Evolutionary conservation across 2,113 vertebrate species (phyloP).

Genomic region (Lamprotornis superbus): DNA sequence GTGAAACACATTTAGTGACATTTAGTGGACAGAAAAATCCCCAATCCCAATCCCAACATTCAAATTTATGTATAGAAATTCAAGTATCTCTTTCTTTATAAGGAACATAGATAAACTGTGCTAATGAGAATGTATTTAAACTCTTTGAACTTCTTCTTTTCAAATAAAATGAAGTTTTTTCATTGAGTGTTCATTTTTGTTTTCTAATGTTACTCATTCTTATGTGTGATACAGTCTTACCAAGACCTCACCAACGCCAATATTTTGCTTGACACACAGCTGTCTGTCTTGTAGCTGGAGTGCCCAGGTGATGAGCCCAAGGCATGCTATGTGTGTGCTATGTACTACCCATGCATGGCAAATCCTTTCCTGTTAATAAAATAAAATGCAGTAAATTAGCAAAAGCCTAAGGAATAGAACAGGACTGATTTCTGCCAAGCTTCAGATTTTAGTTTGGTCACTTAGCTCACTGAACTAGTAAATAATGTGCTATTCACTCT

Average conservation of each 20-base stretch:
- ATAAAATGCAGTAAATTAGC: not conserved
- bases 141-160: not conserved
- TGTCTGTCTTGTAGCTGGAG: too few species aligned
- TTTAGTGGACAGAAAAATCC: not conserved
- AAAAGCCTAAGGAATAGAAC: not conserved
- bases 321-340: not conserved
- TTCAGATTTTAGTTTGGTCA: not conserved
- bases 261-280: too few species aligned
- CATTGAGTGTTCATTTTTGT: not conserved
- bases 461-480: not conserved
- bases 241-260: not conserved
- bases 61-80: not conserved
- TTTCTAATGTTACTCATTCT: not conserved
- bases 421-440: not conserved
- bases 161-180: not conserved
- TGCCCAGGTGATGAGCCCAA: too few species aligned
- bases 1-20: not conserved
- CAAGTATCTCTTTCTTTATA: not conserved
- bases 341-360: not conserved
- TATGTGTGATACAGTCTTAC: not conserved
- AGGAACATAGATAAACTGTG: not conserved
- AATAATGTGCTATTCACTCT: not conserved
- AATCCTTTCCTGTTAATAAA: not conserved
- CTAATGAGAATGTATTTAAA: not conserved
- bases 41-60: not conserved